Percentiles rank a stretch among this genome's conserved stretches.
Conservation (phyloP, 2,888 invertebrate genomes). For the Xestia ashworthii region DNA sequence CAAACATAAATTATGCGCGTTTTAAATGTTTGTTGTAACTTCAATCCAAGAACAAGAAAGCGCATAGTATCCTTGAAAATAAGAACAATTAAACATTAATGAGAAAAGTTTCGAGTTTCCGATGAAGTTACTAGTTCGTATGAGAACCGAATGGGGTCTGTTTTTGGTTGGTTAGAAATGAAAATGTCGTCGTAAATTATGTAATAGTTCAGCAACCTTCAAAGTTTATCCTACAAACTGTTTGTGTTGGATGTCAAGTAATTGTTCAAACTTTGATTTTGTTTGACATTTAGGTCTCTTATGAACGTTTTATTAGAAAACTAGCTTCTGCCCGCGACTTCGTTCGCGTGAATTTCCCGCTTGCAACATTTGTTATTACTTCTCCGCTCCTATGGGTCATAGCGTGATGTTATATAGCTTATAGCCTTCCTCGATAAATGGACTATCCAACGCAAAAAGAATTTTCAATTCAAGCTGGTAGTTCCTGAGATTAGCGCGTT, state of each 20-base stretch:
- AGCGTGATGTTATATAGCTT: no score
- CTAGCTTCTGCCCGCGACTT: no score
- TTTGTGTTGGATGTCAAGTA: neutral
- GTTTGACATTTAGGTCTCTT: neutral
- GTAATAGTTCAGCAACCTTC: slow-evolving; percentile 4
- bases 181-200: slow-evolving; percentile 26
- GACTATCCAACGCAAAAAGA: no score
- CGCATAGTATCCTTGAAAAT: slow-evolving; percentile 19
- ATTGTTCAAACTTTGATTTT: neutral
- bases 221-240: slow-evolving; percentile 10
- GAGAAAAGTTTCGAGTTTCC: slow-evolving; percentile 45
- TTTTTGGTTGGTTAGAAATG: slow-evolving; percentile 11
- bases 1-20: neutral
- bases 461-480: no score
- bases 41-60: neutral
- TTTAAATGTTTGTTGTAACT: neutral
- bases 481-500: no score
- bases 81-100: slow-evolving; percentile 46
- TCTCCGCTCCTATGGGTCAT: no score
- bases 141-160: slow-evolving; percentile 24
- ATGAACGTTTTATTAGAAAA: neutral
- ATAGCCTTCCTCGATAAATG: no score
- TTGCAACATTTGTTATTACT: no score
- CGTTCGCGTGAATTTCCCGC: no score
- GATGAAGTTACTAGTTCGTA: slow-evolving; percentile 23